Evolutionary conservation across 2,113 vertebrate genomes (phyloP).

Genomic region (Chionodraco myersi): DNA sequence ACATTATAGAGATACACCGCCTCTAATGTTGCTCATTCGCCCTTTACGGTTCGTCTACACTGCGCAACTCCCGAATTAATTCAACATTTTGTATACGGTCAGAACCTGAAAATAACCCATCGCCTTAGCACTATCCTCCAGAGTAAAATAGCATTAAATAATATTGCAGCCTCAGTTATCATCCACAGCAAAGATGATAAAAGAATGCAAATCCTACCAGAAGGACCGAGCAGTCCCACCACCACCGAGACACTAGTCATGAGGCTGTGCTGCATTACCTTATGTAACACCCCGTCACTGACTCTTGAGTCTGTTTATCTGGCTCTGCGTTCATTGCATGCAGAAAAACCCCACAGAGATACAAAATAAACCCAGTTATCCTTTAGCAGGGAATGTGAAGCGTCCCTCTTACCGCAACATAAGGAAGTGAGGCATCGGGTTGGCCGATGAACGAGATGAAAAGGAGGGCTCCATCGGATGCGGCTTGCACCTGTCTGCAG

Average conservation of each 20-base stretch:
- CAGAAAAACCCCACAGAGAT: neutral
- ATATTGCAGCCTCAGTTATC: neutral
- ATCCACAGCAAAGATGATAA: constrained; percentile 35
- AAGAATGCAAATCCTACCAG: constrained; percentile 62
- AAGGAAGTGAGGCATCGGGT: constrained; percentile 81
- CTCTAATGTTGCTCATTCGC: constrained; percentile 43
- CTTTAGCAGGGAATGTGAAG: neutral
- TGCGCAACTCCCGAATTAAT: constrained; percentile 61
- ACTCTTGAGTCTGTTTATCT: constrained; percentile 70
- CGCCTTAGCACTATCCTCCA: neutral
- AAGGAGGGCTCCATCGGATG: constrained; percentile 79
- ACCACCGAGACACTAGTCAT: constrained; percentile 67
- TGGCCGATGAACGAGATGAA: constrained; percentile 70
- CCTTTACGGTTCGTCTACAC: constrained; percentile 42
- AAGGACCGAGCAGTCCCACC: constrained; percentile 66
- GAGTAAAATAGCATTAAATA: neutral
- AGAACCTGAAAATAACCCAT: neutral
- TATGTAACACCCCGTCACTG: constrained; percentile 77
- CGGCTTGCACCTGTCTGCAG: constrained; percentile 72
- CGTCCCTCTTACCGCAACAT: constrained; percentile 81
- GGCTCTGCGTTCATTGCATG: constrained; percentile 15
- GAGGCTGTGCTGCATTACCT: constrained; percentile 79
- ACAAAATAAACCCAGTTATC: neutral
- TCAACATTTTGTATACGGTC: neutral
- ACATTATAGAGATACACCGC: constrained; percentile 37